phyloP scores from a whole-genome alignment of 2,113 vertebrate genomes.

The Pimephales promelas region DNA sequence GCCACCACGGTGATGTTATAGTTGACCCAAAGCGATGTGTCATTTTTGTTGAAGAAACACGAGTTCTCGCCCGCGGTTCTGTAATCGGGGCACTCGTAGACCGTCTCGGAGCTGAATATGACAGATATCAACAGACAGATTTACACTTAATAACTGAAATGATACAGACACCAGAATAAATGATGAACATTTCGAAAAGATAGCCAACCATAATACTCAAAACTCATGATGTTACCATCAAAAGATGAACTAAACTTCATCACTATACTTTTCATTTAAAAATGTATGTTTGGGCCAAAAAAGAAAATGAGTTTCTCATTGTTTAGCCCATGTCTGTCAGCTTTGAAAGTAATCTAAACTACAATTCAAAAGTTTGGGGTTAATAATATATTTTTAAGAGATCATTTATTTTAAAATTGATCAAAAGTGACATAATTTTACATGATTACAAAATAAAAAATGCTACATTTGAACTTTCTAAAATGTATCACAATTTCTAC shows the following conservation, averaged over 20 bases:
- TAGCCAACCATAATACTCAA: not conserved
- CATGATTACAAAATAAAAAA: not conserved
- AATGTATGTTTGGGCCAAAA: not conserved
- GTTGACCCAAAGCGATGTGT: conserved; percentile 84
- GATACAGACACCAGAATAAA: not conserved
- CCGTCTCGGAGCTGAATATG: conserved; percentile 67
- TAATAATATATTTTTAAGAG: not conserved
- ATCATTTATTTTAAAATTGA: not conserved
- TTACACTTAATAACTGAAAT: not conserved
- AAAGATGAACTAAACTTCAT: not conserved
- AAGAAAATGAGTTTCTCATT: not conserved
- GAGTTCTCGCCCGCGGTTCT: conserved; percentile 84
- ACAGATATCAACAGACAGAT: conserved; percentile 1
- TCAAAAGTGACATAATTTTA: not conserved
- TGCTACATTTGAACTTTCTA: not conserved
- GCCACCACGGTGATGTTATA: conserved; percentile 89
- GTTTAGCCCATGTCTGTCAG: not conserved
- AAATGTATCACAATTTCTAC: not conserved
- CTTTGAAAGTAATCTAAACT: not conserved
- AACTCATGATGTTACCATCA: not conserved
- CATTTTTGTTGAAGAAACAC: conserved; percentile 90
- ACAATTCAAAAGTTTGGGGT: not conserved
- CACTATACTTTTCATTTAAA: not conserved
- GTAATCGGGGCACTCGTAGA: conserved; percentile 89
- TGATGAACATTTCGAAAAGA: not conserved